phyloP scores from a whole-genome alignment of 2,888 invertebrate genomes.

The Lingula anatina region DNA sequence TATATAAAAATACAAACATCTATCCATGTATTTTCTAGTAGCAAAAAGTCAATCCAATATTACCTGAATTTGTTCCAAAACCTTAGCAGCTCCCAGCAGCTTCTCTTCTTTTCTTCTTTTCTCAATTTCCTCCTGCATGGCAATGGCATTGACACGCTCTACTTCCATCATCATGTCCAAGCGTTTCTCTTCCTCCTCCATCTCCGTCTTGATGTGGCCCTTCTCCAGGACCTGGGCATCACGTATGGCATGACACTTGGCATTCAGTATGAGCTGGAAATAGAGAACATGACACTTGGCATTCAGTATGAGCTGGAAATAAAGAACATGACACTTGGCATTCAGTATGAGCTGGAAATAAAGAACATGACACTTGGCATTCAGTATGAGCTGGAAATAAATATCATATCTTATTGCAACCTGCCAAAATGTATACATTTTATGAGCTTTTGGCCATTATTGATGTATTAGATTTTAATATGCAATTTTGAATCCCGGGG shows the following conservation, averaged over 20 bases:
- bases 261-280: constrained; percentile 48
- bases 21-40: too few relatives aligned
- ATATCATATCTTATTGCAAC: too few relatives aligned
- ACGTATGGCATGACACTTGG: constrained; percentile 52
- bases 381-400: constrained; percentile 43
- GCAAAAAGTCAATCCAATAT: too few relatives aligned
- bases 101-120: constrained; percentile 43
- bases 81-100: constrained; percentile 46
- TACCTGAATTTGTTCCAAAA: constrained; percentile 51
- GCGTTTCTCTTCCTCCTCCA: constrained; percentile 46
- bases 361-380: constrained; percentile 53
- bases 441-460: too few relatives aligned
- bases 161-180: constrained; percentile 53
- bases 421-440: too few relatives aligned
- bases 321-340: constrained; percentile 52
- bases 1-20: too few relatives aligned
- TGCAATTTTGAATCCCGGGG: too few relatives aligned
- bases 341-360: constrained; percentile 45
- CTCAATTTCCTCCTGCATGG: constrained; percentile 50
- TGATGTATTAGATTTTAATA: too few relatives aligned
- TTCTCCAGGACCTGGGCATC: constrained; percentile 53
- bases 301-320: constrained; percentile 45
- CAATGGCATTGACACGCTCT: constrained; percentile 46
- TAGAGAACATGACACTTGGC: constrained; percentile 52
- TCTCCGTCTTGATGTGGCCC: constrained; percentile 40